Percentiles rank a stretch among this genome's conserved stretches.
Conservation (phyloP, 2,888 invertebrate genomes). For the Arrhopalites spinosus region DNA sequence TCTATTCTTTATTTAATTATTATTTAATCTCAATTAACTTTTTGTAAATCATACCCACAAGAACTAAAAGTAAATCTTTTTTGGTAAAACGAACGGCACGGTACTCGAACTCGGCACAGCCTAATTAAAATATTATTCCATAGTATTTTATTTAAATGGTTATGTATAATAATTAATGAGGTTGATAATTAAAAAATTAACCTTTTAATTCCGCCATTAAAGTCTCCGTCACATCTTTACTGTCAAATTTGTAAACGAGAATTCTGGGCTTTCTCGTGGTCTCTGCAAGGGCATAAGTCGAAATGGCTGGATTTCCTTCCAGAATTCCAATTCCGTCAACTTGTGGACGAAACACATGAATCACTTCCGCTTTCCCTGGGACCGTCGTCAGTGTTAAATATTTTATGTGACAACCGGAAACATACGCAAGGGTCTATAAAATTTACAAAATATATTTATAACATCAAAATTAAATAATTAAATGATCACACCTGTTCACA, state of each 20-base stretch:
- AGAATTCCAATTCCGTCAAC: constrained; percentile 45
- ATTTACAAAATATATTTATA: too few relatives aligned
- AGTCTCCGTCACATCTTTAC: constrained; percentile 4
- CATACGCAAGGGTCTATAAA: constrained; percentile 34
- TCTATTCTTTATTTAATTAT: too few relatives aligned
- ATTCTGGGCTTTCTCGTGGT: constrained; percentile 43
- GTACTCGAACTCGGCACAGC: constrained; percentile 40
- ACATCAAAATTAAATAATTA: too few relatives aligned
- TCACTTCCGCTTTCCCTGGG: constrained; percentile 31
- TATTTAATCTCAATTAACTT: too few relatives aligned
- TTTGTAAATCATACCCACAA: too few relatives aligned
- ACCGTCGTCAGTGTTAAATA: constrained; percentile 2
- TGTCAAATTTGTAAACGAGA: constrained; percentile 39
- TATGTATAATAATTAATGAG: neutral
- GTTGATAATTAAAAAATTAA: constrained; percentile 1
- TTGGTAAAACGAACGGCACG: constrained; percentile 44
- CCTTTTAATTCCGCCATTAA: constrained; percentile 36
- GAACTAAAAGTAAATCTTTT: constrained; percentile 45
- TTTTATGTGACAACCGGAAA: constrained; percentile 38
- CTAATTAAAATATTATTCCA: too few relatives aligned
- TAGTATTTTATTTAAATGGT: neutral
- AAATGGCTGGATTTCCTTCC: constrained; percentile 42
- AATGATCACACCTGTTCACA: too few relatives aligned
- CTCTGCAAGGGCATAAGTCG: constrained; percentile 51
- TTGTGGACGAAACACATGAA: constrained; percentile 43